phyloP scores from a whole-genome alignment of 2,113 vertebrate species.

The Triplophysa siluroides region DNA sequence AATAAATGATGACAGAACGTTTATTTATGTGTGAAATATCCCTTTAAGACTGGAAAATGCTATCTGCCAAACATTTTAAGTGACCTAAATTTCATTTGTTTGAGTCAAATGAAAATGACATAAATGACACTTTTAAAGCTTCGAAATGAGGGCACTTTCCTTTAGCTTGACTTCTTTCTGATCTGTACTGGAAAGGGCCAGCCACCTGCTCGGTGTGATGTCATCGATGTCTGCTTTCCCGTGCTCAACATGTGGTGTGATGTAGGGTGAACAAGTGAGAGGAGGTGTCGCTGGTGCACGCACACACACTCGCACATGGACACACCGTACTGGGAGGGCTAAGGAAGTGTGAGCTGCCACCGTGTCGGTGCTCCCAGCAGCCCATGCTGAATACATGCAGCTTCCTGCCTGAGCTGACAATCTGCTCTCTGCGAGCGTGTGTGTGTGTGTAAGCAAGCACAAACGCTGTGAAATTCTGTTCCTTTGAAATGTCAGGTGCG shows the following conservation, averaged over 20 bases:
- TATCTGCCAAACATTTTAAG: too few relatives aligned
- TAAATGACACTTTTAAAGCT: background rate
- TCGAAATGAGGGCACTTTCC: background rate
- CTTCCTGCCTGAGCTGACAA: conserved; percentile 49
- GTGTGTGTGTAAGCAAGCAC: conserved; percentile 23
- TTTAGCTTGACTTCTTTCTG: conserved; percentile 18
- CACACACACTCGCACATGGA: conserved; percentile 7
- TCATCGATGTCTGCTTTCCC: conserved; percentile 43
- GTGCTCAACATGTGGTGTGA: conserved; percentile 45
- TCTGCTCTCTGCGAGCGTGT: conserved; percentile 40
- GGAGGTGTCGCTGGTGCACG: conserved; percentile 50
- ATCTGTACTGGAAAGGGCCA: conserved; percentile 23
- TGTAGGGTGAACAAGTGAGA: conserved; percentile 43
- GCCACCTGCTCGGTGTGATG: conserved; percentile 50
- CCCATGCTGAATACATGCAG: conserved; percentile 51
- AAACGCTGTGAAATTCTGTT: conserved; percentile 19
- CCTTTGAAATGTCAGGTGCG: conserved; percentile 36
- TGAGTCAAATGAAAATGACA: too few relatives aligned
- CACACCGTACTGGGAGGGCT: conserved; percentile 39
- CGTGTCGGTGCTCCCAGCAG: conserved; percentile 53
- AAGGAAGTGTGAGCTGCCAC: conserved; percentile 51
- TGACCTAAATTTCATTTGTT: too few relatives aligned
- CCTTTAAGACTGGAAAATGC: too few relatives aligned
- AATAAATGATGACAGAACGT: too few relatives aligned
- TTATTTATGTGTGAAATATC: too few relatives aligned